Percentiles rank a stretch among this genome's conserved stretches.
These are phyloP conservation scores for Uria lomvia DNA, from an alignment of 2,113 vertebrate genomes.

Conservation along the genomic window DNA sequence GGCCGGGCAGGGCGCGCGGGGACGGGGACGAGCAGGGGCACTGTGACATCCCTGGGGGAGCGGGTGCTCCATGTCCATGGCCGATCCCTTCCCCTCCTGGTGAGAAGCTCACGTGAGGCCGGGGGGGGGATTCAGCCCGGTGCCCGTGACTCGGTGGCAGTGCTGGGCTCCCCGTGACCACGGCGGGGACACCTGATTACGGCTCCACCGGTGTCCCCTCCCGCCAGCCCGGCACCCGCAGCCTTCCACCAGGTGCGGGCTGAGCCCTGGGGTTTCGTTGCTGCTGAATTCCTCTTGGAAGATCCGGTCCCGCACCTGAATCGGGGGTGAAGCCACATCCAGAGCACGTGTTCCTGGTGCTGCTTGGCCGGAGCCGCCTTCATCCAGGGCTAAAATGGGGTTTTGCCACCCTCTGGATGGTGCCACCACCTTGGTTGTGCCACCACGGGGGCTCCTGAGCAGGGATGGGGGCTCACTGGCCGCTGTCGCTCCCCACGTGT, in stretches of 20 bases:
- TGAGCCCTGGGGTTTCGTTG: fast-evolving
- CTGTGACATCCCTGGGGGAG: fast-evolving
- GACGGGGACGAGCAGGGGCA: background rate
- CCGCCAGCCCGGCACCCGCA: background rate
- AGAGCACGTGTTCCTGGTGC: fast-evolving
- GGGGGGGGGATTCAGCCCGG: too few relatives aligned
- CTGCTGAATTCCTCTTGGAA: background rate
- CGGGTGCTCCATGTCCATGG: background rate
- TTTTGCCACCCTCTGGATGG: background rate
- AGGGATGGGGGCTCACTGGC: fast-evolving
- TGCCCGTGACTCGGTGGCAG: background rate
- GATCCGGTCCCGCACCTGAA: fast-evolving
- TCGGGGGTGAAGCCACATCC: background rate
- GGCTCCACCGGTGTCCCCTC: background rate
- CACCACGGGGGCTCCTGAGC: fast-evolving
- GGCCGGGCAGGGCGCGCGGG: background rate
- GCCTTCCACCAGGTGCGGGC: background rate
- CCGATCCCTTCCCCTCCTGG: too few relatives aligned
- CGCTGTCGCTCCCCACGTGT: fast-evolving
- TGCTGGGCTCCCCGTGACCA: background rate
- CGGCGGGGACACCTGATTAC: background rate
- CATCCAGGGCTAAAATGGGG: background rate
- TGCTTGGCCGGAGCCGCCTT: background rate
- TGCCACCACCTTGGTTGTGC: background rate
- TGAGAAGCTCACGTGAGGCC: too few relatives aligned